phyloP scores from a whole-genome alignment of 2,888 invertebrate genomes.

The Nephrotoma guestfalica region DNA sequence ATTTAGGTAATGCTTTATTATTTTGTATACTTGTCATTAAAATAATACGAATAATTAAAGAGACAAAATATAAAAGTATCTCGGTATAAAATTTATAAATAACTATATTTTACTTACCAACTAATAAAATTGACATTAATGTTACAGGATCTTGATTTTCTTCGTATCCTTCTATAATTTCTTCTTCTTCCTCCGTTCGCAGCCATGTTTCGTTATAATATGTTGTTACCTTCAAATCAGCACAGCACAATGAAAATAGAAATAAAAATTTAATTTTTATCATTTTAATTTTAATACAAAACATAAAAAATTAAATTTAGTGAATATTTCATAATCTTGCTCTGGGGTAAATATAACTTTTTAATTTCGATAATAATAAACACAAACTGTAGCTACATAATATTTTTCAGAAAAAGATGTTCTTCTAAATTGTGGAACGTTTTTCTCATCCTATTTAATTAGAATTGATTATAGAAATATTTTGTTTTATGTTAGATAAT shows the following conservation, averaged over 20 bases:
- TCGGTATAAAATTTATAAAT: neutral
- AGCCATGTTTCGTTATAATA: slow-evolving; percentile 31
- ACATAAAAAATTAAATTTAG: neutral
- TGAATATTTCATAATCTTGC: too few species aligned
- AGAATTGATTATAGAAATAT: too few species aligned
- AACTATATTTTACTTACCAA: slow-evolving; percentile 43
- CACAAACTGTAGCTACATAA: neutral
- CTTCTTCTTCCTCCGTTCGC: slow-evolving; percentile 29
- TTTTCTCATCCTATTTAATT: too few species aligned
- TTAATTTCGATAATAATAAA: neutral
- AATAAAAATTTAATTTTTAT: neutral
- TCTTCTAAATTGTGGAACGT: too few species aligned
- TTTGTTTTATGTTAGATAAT: too few species aligned
- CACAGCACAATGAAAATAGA: neutral
- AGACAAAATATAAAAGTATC: neutral
- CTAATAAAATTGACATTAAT: slow-evolving; percentile 62
- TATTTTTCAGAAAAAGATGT: too few species aligned
- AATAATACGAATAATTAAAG: neutral
- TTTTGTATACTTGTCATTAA: neutral
- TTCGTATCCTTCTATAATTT: slow-evolving; percentile 43
- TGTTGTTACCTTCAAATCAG: slow-evolving; percentile 24
- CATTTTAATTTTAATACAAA: neutral
- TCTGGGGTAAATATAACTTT: neutral
- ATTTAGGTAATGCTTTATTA: neutral
- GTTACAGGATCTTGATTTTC: slow-evolving; percentile 60